Evolutionary conservation across 35 echinoderm and acorn worm genomes (phyloP).

Genomic region (Chiridota heheva): DNA sequence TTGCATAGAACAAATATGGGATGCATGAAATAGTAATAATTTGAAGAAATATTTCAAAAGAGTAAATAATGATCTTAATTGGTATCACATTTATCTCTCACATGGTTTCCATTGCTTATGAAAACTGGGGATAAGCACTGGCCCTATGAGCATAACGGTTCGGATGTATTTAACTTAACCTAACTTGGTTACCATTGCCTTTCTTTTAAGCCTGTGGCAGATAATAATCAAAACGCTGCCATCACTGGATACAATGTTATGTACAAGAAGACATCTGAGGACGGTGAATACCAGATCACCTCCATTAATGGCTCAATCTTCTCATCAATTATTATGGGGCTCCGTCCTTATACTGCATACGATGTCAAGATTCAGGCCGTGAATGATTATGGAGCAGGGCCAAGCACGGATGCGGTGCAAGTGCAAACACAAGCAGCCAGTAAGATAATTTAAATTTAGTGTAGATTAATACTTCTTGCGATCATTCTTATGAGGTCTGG

Average conservation of each 20-base stretch:
- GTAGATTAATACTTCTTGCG: too few species aligned
- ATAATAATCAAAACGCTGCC: constrained; percentile 49
- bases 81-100: background rate
- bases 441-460: too few species aligned
- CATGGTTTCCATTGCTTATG: background rate
- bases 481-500: too few species aligned
- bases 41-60: background rate
- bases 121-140: too few species aligned
- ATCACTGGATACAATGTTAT: constrained; percentile 59
- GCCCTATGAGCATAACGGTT: too few species aligned
- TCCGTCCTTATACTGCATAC: constrained; percentile 54
- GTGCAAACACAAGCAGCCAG: constrained; percentile 51
- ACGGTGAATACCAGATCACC: background rate
- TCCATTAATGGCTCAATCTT: background rate
- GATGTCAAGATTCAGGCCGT: constrained; percentile 46
- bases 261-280: constrained; percentile 22
- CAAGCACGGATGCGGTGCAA: constrained; percentile 1
- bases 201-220: constrained; percentile 47
- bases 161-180: too few species aligned
- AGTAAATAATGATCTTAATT: background rate
- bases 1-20: too few species aligned
- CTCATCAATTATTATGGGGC: constrained; percentile 12
- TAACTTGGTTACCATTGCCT: too few species aligned
- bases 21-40: too few species aligned
- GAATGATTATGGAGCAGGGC: constrained; percentile 46